phyloP scores from a whole-genome alignment of 2,888 invertebrate species.

The Apocheima hispidaria region DNA sequence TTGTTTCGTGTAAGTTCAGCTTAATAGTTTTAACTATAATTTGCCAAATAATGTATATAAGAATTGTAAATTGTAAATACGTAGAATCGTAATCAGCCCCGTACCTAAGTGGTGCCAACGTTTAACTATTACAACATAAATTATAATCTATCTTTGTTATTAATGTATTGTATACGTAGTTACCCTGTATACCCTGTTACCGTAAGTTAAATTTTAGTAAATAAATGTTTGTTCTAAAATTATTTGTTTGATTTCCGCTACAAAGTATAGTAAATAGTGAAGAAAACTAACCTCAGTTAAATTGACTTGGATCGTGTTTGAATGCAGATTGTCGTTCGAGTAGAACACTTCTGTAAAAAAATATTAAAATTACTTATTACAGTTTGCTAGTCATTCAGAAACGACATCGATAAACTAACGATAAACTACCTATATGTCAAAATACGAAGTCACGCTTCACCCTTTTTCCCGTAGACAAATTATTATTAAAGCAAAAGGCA shows the following conservation, averaged over 20 bases:
- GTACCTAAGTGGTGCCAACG: no score
- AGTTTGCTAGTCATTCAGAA: background rate
- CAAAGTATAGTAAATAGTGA: background rate
- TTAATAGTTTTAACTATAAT: background rate
- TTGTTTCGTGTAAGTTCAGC: background rate
- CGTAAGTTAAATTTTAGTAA: background rate
- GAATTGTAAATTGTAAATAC: background rate
- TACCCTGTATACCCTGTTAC: no score
- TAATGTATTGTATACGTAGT: no score
- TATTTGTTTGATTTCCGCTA: background rate
- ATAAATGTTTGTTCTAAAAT: background rate
- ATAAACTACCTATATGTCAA: no score
- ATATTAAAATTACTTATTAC: constrained; percentile 19
- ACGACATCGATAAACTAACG: background rate
- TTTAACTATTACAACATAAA: background rate
- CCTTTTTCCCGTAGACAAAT: no score
- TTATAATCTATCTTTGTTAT: no score
- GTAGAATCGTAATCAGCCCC: background rate
- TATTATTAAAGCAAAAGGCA: no score
- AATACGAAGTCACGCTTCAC: no score
- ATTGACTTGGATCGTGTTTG: constrained; percentile 92
- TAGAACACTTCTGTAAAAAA: constrained; percentile 83
- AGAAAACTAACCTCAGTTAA: constrained; percentile 90
- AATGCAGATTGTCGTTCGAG: constrained; percentile 92
- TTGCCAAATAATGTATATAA: no score